Evolutionary conservation across 2,888 invertebrate genomes (phyloP).

Genomic region (Hirtodrosophila trivittata): DNA sequence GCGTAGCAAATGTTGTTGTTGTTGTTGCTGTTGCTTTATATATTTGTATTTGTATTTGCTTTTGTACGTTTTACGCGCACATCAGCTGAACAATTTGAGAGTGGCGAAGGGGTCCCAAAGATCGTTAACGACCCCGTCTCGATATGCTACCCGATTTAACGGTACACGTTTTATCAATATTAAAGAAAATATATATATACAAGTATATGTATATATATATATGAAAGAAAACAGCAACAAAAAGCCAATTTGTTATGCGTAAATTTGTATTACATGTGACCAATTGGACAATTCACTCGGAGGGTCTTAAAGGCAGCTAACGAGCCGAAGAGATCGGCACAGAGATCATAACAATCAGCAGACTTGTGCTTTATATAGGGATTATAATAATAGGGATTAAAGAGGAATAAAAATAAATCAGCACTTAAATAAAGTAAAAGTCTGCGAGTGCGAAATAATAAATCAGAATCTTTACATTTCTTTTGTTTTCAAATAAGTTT

Average conservation of each 20-base stretch:
- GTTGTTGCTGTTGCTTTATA: constrained; percentile 12
- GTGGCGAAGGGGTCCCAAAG: background rate
- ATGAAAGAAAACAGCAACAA: background rate
- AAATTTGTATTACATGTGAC: constrained; percentile 22
- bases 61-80: constrained; percentile 2
- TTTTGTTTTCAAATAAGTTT: too few species aligned
- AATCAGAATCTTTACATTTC: too few species aligned
- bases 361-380: too few species aligned
- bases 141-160: constrained; percentile 19
- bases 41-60: constrained; percentile 6
- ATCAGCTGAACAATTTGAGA: constrained; percentile 19
- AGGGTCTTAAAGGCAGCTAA: background rate
- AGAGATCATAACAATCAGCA: too few species aligned
- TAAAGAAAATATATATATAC: too few species aligned
- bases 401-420: too few species aligned
- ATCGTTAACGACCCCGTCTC: constrained; percentile 1
- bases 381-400: too few species aligned
- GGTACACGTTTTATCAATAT: constrained; percentile 5
- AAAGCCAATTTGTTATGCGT: constrained; percentile 24
- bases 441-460: too few species aligned
- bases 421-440: too few species aligned
- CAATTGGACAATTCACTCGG: constrained; percentile 4
- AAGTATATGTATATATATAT: too few species aligned
- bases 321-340: background rate
- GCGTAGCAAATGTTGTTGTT: constrained; percentile 57